Percentiles rank a stretch among this genome's conserved stretches.
phyloP scores from a whole-genome alignment of 2,113 vertebrate species.

The Sakesphorus luctuosus region DNA sequence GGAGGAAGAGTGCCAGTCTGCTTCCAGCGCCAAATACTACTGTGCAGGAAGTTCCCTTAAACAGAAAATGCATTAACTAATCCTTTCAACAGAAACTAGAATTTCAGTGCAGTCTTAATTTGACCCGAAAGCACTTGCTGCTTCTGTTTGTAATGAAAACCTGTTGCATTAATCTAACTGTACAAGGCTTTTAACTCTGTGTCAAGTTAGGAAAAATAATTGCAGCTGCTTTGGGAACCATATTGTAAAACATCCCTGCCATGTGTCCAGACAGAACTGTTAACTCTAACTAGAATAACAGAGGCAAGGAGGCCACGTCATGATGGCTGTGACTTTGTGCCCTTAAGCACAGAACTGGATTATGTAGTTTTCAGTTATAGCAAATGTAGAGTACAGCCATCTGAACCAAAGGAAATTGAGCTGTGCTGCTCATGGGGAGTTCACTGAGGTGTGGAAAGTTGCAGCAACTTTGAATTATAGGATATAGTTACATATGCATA shows the following conservation, averaged over 20 bases:
- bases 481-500: not conserved
- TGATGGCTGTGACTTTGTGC: not conserved
- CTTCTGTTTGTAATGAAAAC: not conserved
- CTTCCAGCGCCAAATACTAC: not conserved
- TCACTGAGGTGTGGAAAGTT: not conserved
- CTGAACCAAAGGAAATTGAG: not conserved
- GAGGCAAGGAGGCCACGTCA: not conserved
- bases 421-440: not conserved
- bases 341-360: not conserved
- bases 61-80: not conserved
- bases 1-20: not conserved
- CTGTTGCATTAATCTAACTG: not conserved
- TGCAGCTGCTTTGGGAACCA: not conserved
- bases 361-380: not conserved
- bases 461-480: not conserved
- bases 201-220: not conserved
- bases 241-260: not conserved
- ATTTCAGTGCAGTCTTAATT: not conserved
- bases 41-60: not conserved
- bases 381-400: not conserved
- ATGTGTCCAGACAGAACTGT: not conserved
- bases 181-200: not conserved
- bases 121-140: not conserved
- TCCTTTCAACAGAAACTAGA: not conserved
- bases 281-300: not conserved